Conservation (phyloP, 2,888 invertebrate species). For the Caenorhabditis afra region DNA sequence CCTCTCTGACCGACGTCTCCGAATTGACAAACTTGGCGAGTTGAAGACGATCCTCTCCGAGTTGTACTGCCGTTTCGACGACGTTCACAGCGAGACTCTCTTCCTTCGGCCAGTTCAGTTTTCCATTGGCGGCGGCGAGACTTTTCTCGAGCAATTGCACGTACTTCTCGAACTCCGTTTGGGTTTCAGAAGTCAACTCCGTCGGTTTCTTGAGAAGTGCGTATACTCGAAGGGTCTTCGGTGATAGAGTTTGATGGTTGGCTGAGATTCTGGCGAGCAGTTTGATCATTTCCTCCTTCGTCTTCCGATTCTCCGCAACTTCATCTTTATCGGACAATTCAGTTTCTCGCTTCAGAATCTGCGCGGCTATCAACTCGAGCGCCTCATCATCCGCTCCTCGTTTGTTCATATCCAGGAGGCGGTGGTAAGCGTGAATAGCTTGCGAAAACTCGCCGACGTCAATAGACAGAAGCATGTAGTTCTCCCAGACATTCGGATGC, state of each 20-base stretch:
- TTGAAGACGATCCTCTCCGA: constrained; percentile 60
- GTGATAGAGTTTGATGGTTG: constrained; percentile 60
- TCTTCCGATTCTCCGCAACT: constrained; percentile 24
- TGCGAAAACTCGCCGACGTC: constrained; percentile 90
- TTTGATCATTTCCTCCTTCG: constrained; percentile 60
- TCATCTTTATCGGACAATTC: constrained; percentile 13
- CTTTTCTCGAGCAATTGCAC: constrained; percentile 63
- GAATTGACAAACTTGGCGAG: constrained; percentile 53
- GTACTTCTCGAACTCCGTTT: constrained; percentile 62
- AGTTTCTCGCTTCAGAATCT: constrained; percentile 47
- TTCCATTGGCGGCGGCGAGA: constrained; percentile 41
- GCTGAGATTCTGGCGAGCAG: constrained; percentile 62
- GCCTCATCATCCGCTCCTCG: constrained; percentile 72
- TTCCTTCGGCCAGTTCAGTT: constrained; percentile 65
- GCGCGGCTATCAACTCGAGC: constrained; percentile 55
- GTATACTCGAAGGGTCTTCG: constrained; percentile 52
- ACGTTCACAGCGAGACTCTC: constrained; percentile 46
- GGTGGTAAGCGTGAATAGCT: constrained; percentile 89
- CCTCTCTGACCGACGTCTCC: constrained; percentile 55
- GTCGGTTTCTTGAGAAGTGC: constrained; percentile 63
- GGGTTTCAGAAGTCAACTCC: constrained; percentile 24
- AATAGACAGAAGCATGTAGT: constrained; percentile 90
- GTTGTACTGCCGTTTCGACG: constrained; percentile 46
- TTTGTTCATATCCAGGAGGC: constrained; percentile 87
- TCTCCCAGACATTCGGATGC: constrained; percentile 97